Conservation (phyloP, 2,888 invertebrate genomes). For the Hartigia nigra region DNA sequence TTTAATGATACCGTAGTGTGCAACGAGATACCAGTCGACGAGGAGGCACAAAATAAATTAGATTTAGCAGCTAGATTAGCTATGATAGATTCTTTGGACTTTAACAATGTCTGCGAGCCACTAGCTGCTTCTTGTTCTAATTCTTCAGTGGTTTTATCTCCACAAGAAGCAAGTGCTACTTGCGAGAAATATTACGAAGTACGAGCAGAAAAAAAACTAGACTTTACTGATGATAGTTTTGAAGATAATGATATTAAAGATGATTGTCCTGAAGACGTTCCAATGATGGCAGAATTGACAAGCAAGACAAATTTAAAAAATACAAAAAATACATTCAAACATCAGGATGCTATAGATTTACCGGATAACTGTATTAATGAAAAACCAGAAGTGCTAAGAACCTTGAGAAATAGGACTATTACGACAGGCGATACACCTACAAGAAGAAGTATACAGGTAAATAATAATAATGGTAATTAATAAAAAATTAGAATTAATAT, state of each 20-base stretch:
- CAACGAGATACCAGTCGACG: conserved; percentile 35
- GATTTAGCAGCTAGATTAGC: conserved; percentile 32
- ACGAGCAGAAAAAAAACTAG: conserved; percentile 32
- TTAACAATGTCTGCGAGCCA: background rate
- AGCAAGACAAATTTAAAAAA: background rate
- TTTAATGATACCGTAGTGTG: conserved; percentile 46
- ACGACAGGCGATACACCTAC: conserved; percentile 10
- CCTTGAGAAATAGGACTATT: conserved; percentile 39
- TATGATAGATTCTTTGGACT: conserved; percentile 32
- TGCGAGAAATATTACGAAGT: conserved; percentile 1
- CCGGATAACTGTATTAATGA: background rate
- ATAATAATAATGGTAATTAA: conserved; percentile 12
- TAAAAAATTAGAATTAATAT: conserved; percentile 3
- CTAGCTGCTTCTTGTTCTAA: background rate
- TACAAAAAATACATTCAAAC: conserved; percentile 3
- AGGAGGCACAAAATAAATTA: conserved; percentile 29
- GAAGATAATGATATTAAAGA: conserved; percentile 8
- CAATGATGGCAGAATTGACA: background rate
- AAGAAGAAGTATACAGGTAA: conserved; percentile 13
- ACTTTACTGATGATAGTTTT: conserved; percentile 38
- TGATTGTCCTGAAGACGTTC: background rate
- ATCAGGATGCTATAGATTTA: background rate
- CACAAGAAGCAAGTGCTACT: background rate
- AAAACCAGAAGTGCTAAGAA: background rate
- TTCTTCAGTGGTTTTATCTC: background rate